Evolutionary conservation across 2,888 invertebrate genomes (phyloP), one percentile per base, ranked within the genome.

Genomic region (Microplitis deprimator): DNA sequence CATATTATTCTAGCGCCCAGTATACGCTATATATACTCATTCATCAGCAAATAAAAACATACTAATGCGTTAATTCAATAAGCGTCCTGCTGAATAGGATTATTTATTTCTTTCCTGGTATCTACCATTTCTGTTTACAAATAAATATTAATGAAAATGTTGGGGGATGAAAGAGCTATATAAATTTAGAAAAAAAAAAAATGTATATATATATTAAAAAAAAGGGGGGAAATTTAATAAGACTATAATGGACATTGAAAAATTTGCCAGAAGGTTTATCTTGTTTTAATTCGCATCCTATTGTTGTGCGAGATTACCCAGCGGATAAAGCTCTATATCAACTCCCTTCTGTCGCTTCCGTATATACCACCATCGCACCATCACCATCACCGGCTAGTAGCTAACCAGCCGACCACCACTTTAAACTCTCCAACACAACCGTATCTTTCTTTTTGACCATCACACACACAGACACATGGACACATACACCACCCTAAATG

Each of bases 11-110:
- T 8, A 6, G 40, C 71, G 62, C 60, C 71, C 71, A 61, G 38
- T 8, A 38, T 8, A 62, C n/a, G 20, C 50, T 50, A 50, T 50
- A 13, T 50, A 50, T 13, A 50, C 50, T 50, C 50, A 50, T 50
- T 50, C 50, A 50, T 67, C 20, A 20, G 61, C n/a, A 17, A 70
- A 76, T 76, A 59, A 76, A 76, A 76, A 77, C 72, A 67, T 17
- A 16, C 72, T 73, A 76, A 76, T 76, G 50, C 76, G 71, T 76
- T 76, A 76, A 76, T 76, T 71, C 76, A 76, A 76, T 76, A 67
- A 64, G 10, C 67, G 71, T 71, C 67, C 39, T 71, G 70, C 17
- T 67, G 16, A 71, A 76, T 71, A 39, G 76, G 71, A 76, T 76
- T 76, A 70, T 61, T 76, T 67, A 76, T 76, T 76, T 71, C 71